Evolutionary conservation across 2,888 invertebrate genomes (phyloP), one percentile per base, ranked within the genome.

Genomic region (Chymomyza fuscimana): DNA sequence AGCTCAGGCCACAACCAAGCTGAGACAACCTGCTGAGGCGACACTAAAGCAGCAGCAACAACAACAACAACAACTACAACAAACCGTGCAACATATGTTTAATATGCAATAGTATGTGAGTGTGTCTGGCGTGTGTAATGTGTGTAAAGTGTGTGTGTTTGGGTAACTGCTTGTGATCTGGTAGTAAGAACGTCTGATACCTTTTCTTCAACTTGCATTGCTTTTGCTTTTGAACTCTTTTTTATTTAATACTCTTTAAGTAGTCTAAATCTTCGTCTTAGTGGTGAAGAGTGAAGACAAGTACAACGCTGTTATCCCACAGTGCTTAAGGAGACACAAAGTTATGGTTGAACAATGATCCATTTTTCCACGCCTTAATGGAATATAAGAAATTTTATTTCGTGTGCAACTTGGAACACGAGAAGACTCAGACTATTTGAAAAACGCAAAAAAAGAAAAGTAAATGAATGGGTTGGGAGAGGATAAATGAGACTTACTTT

Each of bases 21-120:
- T 9, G 32, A 32, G 80, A 77, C 88, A 85, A 88, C 88, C 87
- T 88, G 88, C 88, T 88, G 88, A 82, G 80, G 64, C 67, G 65
- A 67, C 62, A 52, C 46, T 22, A 32, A 54, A 16, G 22, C 46
- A 15, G 51, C 66, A 61, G 25, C 46, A 64, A 54, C 52, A 63
- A 52, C 64, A 36, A 56, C 25, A 32, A 58, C 29, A 16, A 19
- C 58, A 25, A 19, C 22, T 25, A 22, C 58, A 25, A 58, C 25
- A 65, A 69, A 51, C 32, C 32, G 32, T 58, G 67, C 76, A 76
- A 82, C 85, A 86, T 88, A 86, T 88, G 85, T 77, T 88, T 73
- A 65, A 67, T 66, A 54, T 68, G 65, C 67, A 69, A 54, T 22
- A 56, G 60, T 74, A 56, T 67, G 25, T 3, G 60, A 52, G 63